phyloP scores from a whole-genome alignment of 2,797 vertebrate species.

The Lophius americanus region DNA sequence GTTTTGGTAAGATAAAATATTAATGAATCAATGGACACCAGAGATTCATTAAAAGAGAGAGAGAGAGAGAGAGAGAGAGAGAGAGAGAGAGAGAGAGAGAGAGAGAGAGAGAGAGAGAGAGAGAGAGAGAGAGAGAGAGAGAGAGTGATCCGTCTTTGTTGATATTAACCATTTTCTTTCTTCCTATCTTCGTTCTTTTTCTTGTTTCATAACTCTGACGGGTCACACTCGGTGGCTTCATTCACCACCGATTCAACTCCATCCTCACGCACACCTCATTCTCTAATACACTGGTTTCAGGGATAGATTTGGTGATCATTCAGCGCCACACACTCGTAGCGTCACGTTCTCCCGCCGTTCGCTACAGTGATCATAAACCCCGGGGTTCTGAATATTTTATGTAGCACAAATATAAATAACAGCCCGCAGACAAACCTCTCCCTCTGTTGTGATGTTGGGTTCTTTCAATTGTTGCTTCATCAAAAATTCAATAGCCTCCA shows the following conservation, averaged over 20 bases:
- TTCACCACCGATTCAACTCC: conserved; percentile 31
- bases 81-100: neutral
- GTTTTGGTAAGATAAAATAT: no score
- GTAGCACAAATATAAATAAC: conserved; percentile 47
- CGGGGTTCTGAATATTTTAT: conserved; percentile 59
- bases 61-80: neutral
- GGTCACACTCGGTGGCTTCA: conserved; percentile 40
- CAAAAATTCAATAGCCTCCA: conserved; percentile 57
- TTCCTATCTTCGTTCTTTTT: neutral
- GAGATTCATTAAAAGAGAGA: neutral
- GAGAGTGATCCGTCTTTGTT: neutral
- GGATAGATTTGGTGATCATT: conserved; percentile 25
- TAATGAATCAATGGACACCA: neutral
- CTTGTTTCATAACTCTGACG: conserved; percentile 31
- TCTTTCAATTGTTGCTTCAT: conserved; percentile 55
- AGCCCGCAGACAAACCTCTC: conserved; percentile 45
- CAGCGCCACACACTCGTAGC: conserved; percentile 4
- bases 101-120: neutral
- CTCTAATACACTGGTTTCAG: neutral
- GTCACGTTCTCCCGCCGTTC: neutral
- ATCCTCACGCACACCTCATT: neutral
- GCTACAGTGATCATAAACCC: conserved; percentile 33
- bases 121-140: neutral
- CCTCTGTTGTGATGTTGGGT: conserved; percentile 18
- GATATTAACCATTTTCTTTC: neutral